A percentile compares a stretch with the other conserved stretches of the same genome.
Evolutionary conservation across 2,888 invertebrate species (phyloP).

Genomic region (Tiphia femorata): DNA sequence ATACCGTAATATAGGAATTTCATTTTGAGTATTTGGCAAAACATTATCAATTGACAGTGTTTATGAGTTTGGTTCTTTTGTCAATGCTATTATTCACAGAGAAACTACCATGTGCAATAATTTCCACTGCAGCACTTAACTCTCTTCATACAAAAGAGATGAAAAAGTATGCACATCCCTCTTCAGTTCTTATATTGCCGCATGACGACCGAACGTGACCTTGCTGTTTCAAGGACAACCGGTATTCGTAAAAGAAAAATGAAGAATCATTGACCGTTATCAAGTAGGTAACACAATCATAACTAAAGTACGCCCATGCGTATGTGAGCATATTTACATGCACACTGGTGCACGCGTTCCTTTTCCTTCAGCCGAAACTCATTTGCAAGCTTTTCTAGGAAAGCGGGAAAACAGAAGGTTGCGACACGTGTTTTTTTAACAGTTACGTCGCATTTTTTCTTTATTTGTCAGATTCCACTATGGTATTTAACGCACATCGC

Average conservation of each 20-base stretch:
- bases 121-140: not conserved
- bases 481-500: too few relatives aligned
- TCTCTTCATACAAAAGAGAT: too few relatives aligned
- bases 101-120: not conserved
- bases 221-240: conserved; percentile 43
- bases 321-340: not conserved
- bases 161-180: not conserved
- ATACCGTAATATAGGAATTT: conserved; percentile 25
- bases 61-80: not conserved
- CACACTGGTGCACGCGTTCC: not conserved
- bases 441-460: too few relatives aligned
- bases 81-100: not conserved
- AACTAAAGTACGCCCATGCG: not conserved
- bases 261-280: conserved; percentile 27
- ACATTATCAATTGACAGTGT: not conserved
- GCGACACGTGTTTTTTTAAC: too few relatives aligned
- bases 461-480: too few relatives aligned
- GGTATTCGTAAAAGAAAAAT: conserved; percentile 32
- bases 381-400: not conserved
- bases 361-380: not conserved
- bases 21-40: too few relatives aligned
- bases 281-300: not conserved
- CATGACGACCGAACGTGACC: conserved; percentile 18
- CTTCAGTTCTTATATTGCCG: conserved; percentile 1
- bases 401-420: too few relatives aligned